Conservation (phyloP, 2,113 vertebrate genomes). For the Sminthopsis crassicaudata region DNA sequence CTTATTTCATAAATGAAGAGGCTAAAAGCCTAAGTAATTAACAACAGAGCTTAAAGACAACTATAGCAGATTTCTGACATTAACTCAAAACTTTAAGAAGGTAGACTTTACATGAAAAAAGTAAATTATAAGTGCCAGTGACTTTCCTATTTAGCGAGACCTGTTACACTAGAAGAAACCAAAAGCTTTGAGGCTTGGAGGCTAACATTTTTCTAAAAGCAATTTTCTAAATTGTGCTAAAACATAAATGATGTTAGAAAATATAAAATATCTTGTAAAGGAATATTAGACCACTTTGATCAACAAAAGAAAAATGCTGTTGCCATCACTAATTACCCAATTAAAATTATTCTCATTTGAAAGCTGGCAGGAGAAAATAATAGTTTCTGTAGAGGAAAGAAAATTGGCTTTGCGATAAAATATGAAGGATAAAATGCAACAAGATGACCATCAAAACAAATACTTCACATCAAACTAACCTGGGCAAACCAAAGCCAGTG, state of each 20-base stretch:
- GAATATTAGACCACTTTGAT: neutral
- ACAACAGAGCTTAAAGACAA: neutral
- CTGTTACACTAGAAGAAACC: neutral
- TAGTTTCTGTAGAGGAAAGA: neutral
- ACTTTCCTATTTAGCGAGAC: neutral
- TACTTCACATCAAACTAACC: neutral
- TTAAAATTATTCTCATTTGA: constrained; percentile 5
- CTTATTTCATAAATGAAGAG: constrained; percentile 49
- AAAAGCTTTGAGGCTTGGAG: neutral
- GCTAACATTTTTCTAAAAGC: neutral
- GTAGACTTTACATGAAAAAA: constrained; percentile 25
- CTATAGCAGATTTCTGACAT: neutral
- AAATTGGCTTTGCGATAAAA: neutral
- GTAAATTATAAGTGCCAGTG: neutral
- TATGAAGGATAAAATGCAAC: neutral
- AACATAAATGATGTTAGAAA: constrained; percentile 25
- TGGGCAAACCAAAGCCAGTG: neutral
- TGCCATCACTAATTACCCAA: neutral
- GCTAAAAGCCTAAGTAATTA: constrained; percentile 16
- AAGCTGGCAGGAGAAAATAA: constrained; percentile 20
- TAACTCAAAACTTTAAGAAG: neutral
- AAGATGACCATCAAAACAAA: constrained; percentile 33
- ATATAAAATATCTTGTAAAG: neutral
- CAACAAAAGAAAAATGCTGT: constrained; percentile 28
- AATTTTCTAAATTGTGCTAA: constrained; percentile 15